Conservation (phyloP, 2,113 vertebrate genomes). For the Lepidothrix coronata region DNA sequence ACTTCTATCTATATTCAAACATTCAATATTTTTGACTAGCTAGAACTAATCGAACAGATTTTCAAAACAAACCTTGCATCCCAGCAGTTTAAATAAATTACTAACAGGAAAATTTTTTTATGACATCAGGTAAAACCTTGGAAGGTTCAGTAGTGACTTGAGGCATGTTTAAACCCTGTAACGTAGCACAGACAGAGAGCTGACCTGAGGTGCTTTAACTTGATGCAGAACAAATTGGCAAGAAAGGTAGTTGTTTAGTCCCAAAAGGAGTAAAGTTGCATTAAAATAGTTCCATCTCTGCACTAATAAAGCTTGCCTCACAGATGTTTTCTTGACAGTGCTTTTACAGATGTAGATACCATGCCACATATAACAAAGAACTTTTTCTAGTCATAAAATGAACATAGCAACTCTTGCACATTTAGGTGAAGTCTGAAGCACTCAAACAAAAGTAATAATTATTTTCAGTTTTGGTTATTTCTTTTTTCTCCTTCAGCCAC, state of each 20-base stretch:
- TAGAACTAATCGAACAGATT: neutral
- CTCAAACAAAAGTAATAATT: neutral
- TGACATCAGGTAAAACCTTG: neutral
- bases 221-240: neutral
- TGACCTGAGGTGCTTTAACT: neutral
- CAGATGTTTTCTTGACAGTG: neutral
- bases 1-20: neutral
- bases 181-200: neutral
- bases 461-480: slow-evolving; percentile 5
- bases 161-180: neutral
- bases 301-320: neutral
- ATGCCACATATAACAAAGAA: neutral
- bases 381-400: neutral
- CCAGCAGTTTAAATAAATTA: neutral
- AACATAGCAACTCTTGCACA: neutral
- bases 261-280: neutral
- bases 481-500: neutral
- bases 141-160: neutral
- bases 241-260: neutral
- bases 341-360: neutral
- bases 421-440: neutral
- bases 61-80: neutral
- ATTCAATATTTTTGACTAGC: neutral
- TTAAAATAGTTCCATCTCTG: neutral
- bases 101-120: neutral